Evolutionary conservation across 2,888 invertebrate species (phyloP).

Genomic region (Drosophila conformis): DNA sequence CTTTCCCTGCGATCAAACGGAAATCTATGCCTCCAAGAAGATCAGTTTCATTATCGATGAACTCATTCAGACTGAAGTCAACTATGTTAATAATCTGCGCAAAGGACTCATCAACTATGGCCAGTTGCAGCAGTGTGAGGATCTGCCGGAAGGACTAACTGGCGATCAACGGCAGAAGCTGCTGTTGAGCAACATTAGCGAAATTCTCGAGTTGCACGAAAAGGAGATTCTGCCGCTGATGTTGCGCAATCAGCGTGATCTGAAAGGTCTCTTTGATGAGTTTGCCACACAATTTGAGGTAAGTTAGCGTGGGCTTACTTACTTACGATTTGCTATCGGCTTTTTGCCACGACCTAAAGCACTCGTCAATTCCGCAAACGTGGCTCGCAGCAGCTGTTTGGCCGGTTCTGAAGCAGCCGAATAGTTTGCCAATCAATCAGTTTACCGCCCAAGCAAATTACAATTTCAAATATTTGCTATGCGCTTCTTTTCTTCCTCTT

Average conservation of each 20-base stretch:
- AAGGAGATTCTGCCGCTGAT: constrained; percentile 82
- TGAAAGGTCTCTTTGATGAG: constrained; percentile 83
- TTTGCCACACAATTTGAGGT: constrained; percentile 83
- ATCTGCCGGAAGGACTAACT: constrained; percentile 77
- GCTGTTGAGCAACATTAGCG: constrained; percentile 95
- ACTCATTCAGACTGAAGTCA: constrained; percentile 84
- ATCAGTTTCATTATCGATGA: constrained; percentile 84
- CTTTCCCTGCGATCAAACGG: constrained; percentile 83
- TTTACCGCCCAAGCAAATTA: constrained; percentile 39
- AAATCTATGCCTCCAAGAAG: constrained; percentile 83
- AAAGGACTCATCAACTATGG: constrained; percentile 83
- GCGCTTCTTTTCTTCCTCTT: constrained; percentile 10
- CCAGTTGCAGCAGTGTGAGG: constrained; percentile 61
- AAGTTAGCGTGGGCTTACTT: constrained; percentile 54
- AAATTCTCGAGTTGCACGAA: constrained; percentile 94
- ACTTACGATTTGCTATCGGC: background rate
- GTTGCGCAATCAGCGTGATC: constrained; percentile 82
- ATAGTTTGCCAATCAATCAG: constrained; percentile 53
- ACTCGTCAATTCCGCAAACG: constrained; percentile 16
- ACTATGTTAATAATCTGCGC: constrained; percentile 82
- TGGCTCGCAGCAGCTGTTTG: constrained; percentile 43
- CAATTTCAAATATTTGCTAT: constrained; percentile 55
- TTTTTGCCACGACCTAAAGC: background rate
- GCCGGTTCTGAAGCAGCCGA: constrained; percentile 50
- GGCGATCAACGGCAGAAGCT: constrained; percentile 73